These are phyloP conservation scores for Halichondria panicea DNA, from an alignment of 37 sponge, comb jelly and placozoan species.

Conservation along the genomic window DNA sequence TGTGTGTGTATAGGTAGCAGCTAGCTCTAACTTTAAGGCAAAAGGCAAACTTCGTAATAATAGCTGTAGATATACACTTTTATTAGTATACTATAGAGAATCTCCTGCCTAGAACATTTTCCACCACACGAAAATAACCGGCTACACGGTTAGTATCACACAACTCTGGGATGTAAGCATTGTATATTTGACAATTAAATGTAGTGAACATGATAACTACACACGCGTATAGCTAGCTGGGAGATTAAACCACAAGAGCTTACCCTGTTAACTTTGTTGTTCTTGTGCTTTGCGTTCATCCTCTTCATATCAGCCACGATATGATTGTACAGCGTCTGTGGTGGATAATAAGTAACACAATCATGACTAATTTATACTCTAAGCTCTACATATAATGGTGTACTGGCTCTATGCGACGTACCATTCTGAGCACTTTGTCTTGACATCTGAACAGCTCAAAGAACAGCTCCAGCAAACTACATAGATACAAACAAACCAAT, in stretches of 20 bases:
- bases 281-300: conserved; percentile 75
- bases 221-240: background rate
- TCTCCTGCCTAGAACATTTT: too few relatives aligned
- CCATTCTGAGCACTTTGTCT: conserved; percentile 82
- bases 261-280: conserved; percentile 86
- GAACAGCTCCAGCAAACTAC: conserved; percentile 77
- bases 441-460: conserved; percentile 88
- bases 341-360: background rate
- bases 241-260: conserved; percentile 13
- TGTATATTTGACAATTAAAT: too few relatives aligned
- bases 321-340: conserved; percentile 70
- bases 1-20: too few relatives aligned
- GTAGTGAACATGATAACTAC: background rate
- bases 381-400: background rate
- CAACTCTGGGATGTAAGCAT: too few relatives aligned
- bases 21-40: too few relatives aligned
- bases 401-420: conserved; percentile 14
- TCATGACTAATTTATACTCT: background rate
- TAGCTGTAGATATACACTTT: too few relatives aligned
- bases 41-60: too few relatives aligned
- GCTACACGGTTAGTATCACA: too few relatives aligned
- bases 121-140: too few relatives aligned
- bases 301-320: conserved; percentile 88
- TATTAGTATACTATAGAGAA: too few relatives aligned
- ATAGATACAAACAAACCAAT: too few relatives aligned